Base-by-base conservation (phyloP, 2,888 invertebrate genomes). In the Synergus gifuensis region DNA sequence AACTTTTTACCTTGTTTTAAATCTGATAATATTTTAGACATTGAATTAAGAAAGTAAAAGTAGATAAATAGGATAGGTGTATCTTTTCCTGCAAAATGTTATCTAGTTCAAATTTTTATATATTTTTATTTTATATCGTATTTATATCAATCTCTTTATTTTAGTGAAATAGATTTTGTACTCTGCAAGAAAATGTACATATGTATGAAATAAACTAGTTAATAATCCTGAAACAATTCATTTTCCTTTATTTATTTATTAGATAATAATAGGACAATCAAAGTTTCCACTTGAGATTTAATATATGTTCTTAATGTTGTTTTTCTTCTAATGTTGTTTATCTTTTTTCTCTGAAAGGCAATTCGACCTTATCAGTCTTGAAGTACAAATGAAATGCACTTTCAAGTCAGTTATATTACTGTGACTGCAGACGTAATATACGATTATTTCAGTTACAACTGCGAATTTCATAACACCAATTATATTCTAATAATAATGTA, bases 21-120 rank as follows among this genome's bases (percentile, higher is more conserved):
- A 54, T 49, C 28, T 73, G 46, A 49, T 54, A n/a, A 36, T 73
- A 54, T 49, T 73, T 73, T 40, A 22, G n/a, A 54, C 54, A 22
- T 14, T 73, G 54, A 16, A 73, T 73, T 73, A 54, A 36, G 18
- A 54, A 69, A 54, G 73, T 40, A 54, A 73, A 36, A 40, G 54
- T 73, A 28, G 3, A 28, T 16, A 9, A 28, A 16, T 36, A 5
- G 9, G 3, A 49, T 12, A 67, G n/a, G n/a, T 36, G 28, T 14
- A 60, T 22, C 12, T 60, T 4, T 22, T 22, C 4, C 12, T 60
- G 12, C 2, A 22, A 60, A 54, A 12, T 18, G n/a, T 58, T 9
- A 60, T 60, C 22, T 22, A 22, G 12, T 28, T 28, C 0, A 4
- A 11, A 22, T 12, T 12, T 60, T 60, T 60, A 22, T 22, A 60